These are phyloP conservation scores for Cataglyphis rosenhaueri DNA, from an alignment of 2,888 invertebrate genomes.

Conservation along the genomic window DNA sequence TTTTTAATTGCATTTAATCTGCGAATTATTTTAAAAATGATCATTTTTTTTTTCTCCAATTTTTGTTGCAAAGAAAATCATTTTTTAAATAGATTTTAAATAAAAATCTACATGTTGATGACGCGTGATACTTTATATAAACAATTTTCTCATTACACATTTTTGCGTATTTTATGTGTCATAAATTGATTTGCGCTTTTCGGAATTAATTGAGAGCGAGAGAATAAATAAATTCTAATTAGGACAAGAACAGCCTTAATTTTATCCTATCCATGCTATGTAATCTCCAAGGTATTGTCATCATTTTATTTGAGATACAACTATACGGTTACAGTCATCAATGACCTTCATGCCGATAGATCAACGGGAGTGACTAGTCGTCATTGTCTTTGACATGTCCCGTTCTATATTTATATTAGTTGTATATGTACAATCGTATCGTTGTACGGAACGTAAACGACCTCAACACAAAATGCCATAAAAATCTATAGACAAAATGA, in stretches of 20 bases:
- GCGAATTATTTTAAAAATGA: neutral
- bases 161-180: neutral
- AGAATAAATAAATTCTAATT: neutral
- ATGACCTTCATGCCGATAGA: slow-evolving; percentile 59
- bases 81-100: neutral
- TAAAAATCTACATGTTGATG: neutral
- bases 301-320: slow-evolving; percentile 3
- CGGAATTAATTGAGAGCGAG: neutral
- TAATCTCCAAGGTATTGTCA: neutral
- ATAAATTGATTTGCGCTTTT: neutral
- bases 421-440: slow-evolving; percentile 31
- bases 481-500: neutral
- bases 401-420: slow-evolving; percentile 21
- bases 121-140: neutral
- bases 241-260: slow-evolving; percentile 42
- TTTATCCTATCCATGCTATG: neutral
- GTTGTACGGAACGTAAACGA: slow-evolving; percentile 45
- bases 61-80: neutral
- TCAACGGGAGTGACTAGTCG: slow-evolving; percentile 53
- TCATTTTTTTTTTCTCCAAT: neutral
- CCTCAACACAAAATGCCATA: neutral
- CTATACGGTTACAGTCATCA: slow-evolving; percentile 31
- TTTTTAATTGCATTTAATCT: neutral
- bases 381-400: slow-evolving; percentile 16
- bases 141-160: neutral